phyloP scores from a whole-genome alignment of 2,113 vertebrate genomes.

The pig (Sus scrofa) region DNA sequence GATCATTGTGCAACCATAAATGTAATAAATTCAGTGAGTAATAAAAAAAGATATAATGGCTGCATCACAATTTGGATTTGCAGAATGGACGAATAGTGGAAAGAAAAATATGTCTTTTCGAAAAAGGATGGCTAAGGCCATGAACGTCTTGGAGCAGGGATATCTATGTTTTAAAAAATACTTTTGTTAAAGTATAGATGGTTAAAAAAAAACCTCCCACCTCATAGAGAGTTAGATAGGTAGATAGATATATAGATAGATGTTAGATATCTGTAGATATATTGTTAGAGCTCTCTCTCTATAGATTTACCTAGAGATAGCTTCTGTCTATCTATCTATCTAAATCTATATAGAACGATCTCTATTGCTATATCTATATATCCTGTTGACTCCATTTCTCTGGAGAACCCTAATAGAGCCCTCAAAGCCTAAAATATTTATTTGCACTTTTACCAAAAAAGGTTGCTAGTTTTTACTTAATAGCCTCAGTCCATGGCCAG shows the following conservation, averaged over 20 bases:
- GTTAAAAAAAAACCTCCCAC: too few relatives aligned
- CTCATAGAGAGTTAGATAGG: neutral
- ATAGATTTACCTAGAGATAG: neutral
- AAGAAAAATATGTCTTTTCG: too few relatives aligned
- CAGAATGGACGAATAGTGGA: too few relatives aligned
- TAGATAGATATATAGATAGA: neutral
- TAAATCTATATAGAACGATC: neutral
- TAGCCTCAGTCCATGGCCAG: neutral
- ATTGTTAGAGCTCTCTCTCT: neutral
- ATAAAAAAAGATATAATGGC: too few relatives aligned
- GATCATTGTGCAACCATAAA: too few relatives aligned
- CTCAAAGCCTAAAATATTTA: neutral
- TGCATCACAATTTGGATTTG: too few relatives aligned
- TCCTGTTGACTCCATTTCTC: neutral
- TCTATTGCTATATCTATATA: neutral
- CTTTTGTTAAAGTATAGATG: too few relatives aligned
- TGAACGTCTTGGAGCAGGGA: too few relatives aligned
- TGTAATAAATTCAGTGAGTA: too few relatives aligned
- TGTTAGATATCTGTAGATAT: neutral
- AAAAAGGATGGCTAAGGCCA: too few relatives aligned
- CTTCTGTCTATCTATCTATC: too few relatives aligned
- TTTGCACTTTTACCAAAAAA: conserved; percentile 7
- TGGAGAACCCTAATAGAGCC: neutral
- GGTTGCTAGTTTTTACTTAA: neutral
- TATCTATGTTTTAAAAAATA: too few relatives aligned